These are phyloP conservation scores for Salpingus planirostris DNA, from an alignment of 2,888 invertebrate genomes.

Conservation along the genomic window DNA sequence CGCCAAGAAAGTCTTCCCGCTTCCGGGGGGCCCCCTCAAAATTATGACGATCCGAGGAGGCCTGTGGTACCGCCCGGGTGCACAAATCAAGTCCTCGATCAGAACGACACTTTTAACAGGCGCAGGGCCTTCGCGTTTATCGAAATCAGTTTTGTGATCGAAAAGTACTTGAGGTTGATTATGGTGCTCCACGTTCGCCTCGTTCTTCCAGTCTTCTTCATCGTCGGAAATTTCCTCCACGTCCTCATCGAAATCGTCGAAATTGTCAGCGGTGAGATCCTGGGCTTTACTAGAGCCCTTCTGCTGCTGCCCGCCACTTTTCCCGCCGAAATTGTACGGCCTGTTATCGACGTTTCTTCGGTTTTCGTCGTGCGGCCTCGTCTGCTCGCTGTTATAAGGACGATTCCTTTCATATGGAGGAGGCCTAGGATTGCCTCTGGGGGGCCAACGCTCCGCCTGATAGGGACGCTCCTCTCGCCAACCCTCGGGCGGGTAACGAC, in stretches of 20 bases:
- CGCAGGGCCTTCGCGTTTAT: neutral
- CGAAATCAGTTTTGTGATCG: neutral
- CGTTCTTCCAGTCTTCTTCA: conserved; percentile 4
- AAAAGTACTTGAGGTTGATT: too few relatives aligned
- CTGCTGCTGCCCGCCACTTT: too few relatives aligned
- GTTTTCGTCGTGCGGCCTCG: conserved; percentile 3
- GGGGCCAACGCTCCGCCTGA: conserved; percentile 3
- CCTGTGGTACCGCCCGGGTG: conserved; percentile 71
- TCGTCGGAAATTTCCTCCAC: neutral
- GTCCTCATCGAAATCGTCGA: neutral
- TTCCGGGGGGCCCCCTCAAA: conserved; percentile 86
- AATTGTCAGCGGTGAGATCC: neutral
- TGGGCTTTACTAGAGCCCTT: neutral
- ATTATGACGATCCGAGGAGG: conserved; percentile 79
- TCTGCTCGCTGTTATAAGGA: too few relatives aligned
- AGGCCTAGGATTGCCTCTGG: conserved; percentile 1
- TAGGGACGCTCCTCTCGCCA: conserved; percentile 11
- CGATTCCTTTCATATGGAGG: conserved; percentile 1
- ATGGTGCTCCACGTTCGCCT: neutral
- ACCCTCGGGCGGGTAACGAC: conserved; percentile 12
- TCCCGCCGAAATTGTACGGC: neutral
- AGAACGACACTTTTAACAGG: conserved; percentile 40
- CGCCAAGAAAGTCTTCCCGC: conserved; percentile 87
- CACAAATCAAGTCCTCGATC: conserved; percentile 75
- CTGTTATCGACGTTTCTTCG: neutral